phyloP scores from a whole-genome alignment of 2,113 vertebrate species.

The Acanthochromis polyacanthus region DNA sequence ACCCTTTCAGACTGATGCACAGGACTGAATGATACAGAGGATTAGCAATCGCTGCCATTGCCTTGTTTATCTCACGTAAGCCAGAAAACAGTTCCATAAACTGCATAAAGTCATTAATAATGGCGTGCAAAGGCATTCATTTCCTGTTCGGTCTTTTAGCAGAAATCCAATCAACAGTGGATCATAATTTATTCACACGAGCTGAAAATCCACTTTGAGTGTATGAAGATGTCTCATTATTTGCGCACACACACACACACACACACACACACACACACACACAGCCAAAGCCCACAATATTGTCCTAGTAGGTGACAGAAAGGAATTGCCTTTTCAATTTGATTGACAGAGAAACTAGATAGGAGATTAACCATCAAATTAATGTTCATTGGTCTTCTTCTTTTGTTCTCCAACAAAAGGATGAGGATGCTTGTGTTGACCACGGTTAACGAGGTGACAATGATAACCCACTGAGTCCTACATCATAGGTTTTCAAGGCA shows the following conservation, averaged over 20 bases:
- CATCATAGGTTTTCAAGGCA: too few species aligned
- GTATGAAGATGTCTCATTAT: constrained; percentile 74
- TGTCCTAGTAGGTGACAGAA: constrained; percentile 22
- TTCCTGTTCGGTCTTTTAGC: constrained; percentile 71
- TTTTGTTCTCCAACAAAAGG: background rate
- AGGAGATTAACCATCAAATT: constrained; percentile 11
- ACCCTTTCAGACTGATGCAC: constrained; percentile 79
- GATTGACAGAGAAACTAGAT: constrained; percentile 48
- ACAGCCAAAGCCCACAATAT: constrained; percentile 20
- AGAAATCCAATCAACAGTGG: constrained; percentile 71
- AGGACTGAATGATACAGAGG: constrained; percentile 63
- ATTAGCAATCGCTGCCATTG: constrained; percentile 54
- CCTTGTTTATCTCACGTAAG: constrained; percentile 72
- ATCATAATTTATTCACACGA: constrained; percentile 73
- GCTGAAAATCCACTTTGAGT: constrained; percentile 57
- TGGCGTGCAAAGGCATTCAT: constrained; percentile 59
- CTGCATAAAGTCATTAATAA: constrained; percentile 72
- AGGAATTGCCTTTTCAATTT: constrained; percentile 30
- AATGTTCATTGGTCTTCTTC: constrained; percentile 15
- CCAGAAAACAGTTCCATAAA: constrained; percentile 59
- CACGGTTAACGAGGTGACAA: background rate
- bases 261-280: too few species aligned
- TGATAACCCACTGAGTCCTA: background rate
- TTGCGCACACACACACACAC: constrained; percentile 35
- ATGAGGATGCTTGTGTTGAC: background rate